Base-by-base conservation (phyloP, 2,888 invertebrate genomes). In the Thymelicus acteon region DNA sequence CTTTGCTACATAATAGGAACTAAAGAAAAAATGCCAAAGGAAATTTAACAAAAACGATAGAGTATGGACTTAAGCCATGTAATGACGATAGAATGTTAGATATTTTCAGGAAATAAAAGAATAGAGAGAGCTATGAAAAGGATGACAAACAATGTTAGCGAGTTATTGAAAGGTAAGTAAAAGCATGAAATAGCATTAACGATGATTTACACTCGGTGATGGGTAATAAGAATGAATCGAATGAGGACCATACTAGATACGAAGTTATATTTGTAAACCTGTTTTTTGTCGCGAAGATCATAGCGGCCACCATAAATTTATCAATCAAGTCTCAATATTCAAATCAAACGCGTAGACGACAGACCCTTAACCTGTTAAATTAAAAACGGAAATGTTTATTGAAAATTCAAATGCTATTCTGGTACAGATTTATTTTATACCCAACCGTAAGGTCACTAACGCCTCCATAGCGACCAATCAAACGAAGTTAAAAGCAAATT, bases 401-500 rank as follows among this genome's bases (percentile, higher is more conserved):
- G 81, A 81, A 80, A 82, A 82, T 75, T 79, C 73, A 80, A 80
- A 78, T 67, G 72, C 72, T 75, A 72, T 78, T 78, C 52, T 77
- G 77, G 65, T 75, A 73, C 74, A 73, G 74, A 80, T 82, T 84
- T 84, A 82, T 83, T 83, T 84, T 78, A 82, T 77, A 76, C 73
- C 73, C 70, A 70, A 76, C 75, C 78, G 77, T 80, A 84, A 82
- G 84, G 85, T 83, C 83, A 80, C 73, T 78, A 76, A 77, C 77
- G 75, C 75, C 72, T 76, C 75, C 72, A 78, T 77, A 80, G 84
- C 82, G 83, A 86, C 86, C 87, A 83, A 90, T 90, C 87, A 90
- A 89, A 86, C 79, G 82, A 86, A 89, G 85, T 91, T 86, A 86
- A 88, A 90, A 85, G 87, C 89, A 85, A 91, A 91, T 90, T 90